These are phyloP conservation scores for Cecropterus lyciades DNA, from an alignment of 1,140 invertebrate genomes.

Conservation along the genomic window DNA sequence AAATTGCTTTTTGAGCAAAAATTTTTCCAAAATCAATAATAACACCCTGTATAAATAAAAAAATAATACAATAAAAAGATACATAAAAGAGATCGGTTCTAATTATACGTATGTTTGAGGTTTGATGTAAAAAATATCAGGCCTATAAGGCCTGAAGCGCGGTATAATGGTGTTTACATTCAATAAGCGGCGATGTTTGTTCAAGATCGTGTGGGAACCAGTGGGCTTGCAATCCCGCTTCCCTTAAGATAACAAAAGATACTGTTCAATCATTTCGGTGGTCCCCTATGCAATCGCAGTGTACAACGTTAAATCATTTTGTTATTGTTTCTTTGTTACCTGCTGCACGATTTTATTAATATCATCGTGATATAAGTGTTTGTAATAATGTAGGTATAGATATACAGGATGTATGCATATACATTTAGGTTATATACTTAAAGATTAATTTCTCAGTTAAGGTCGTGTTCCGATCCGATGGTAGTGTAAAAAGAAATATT, in stretches of 20 bases:
- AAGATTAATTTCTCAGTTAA: too few species aligned
- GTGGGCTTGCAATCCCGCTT: slow-evolving; percentile 18
- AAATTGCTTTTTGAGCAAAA: too few species aligned
- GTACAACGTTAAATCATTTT: slow-evolving; percentile 9
- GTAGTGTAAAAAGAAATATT: too few species aligned
- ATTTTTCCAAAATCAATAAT: too few species aligned
- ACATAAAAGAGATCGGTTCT: not conserved
- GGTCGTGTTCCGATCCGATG: too few species aligned
- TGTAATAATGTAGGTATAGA: too few species aligned
- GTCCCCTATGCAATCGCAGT: too few species aligned
- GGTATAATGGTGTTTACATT: slow-evolving; percentile 53
- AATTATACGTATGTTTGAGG: slow-evolving; percentile 7
- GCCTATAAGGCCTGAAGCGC: slow-evolving; percentile 36
- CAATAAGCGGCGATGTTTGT: slow-evolving; percentile 50
- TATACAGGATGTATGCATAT: too few species aligned
- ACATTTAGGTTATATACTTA: too few species aligned
- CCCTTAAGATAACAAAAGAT: slow-evolving; percentile 31
- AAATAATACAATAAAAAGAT: too few species aligned
- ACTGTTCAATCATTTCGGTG: slow-evolving; percentile 21
- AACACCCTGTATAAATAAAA: too few species aligned
- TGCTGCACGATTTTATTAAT: not conserved
- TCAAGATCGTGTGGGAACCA: slow-evolving; percentile 23
- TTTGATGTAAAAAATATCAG: slow-evolving; percentile 16
- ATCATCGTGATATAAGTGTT: too few species aligned
- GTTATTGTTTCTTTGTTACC: slow-evolving; percentile 6